Base-by-base conservation (phyloP, 1,140 invertebrate species). In the Papilio xuthus region DNA sequence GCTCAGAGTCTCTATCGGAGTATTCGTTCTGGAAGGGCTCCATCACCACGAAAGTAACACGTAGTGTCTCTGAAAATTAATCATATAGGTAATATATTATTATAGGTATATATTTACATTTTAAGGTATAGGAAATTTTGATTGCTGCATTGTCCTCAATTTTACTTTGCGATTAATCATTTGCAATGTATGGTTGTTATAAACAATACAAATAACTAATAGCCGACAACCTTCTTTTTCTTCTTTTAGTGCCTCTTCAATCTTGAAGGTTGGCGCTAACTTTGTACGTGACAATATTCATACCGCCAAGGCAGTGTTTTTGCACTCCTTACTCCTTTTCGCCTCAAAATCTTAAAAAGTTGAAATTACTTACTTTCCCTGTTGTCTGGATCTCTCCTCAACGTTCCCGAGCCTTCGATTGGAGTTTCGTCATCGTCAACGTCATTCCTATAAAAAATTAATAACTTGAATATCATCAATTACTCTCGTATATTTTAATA, bases 1-100 rank as follows among this genome's bases (percentile, higher is more conserved):
- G 82, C 0, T 78, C n/a, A 0, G 94, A 94, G 77, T 94, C 90
- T 44, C 91, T 83, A 82, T 94, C 89, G 10, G 89, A 90, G 78
- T 92, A 94, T 41, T 90, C 83, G 3, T 41, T 63, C 15, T 82
- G 81, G 79, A 93, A 94, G 0, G 94, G 94, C 78, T 94, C 90
- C 72, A 88, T 84, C 15, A 92, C 91, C 28, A 91, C 87, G 82
- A 94, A 94, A 0, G 92, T 89, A 10, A 94, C 91, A 13, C 89
- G 86, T 0, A 94, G 83, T 18, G 90, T 93, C 75, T 91, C 93
- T 94, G 89, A 53, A 91, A 93, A 70, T 53, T 6, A 63, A 56
- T 60, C 23, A 63, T 60, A 60, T 60, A 10, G 32, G 7, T 6
- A 37, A 37, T 37, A 37, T 37, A n/a, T n/a, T 7, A 15, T 20